Evolutionary conservation across 1,140 invertebrate species (phyloP).

Genomic region (Drosophila bocqueti): DNA sequence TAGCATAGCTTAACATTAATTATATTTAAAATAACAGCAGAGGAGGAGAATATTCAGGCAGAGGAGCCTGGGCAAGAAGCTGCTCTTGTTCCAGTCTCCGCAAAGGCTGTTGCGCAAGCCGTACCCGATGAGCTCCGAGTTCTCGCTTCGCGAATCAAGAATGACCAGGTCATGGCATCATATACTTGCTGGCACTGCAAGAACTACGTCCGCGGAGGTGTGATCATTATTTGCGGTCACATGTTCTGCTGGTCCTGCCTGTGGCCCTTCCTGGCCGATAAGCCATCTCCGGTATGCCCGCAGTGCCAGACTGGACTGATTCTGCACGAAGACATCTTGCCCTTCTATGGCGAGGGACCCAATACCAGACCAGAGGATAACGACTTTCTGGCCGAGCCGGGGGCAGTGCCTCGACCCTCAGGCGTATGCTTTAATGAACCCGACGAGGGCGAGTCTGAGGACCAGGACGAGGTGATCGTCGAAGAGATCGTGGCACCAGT

Average conservation of each 20-base stretch:
- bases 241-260: conserved; percentile 60
- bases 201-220: conserved; percentile 17
- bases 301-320: conserved; percentile 3
- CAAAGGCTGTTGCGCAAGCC: no score
- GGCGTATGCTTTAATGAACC: conserved; percentile 31
- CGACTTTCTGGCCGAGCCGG: conserved; percentile 32
- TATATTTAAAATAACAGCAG: not conserved
- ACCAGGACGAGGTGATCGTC: not conserved
- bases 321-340: conserved; percentile 1
- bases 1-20: not conserved
- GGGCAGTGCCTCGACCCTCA: conserved; percentile 46
- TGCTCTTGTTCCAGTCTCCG: not conserved
- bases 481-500: not conserved
- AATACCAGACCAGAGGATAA: not conserved
- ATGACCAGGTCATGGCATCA: not conserved
- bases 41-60: not conserved
- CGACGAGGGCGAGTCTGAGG: not conserved
- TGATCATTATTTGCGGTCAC: conserved; percentile 62
- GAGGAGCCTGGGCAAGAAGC: not conserved
- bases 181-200: conserved; percentile 38
- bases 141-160: not conserved
- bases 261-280: conserved; percentile 32
- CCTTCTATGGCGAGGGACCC: conserved; percentile 53
- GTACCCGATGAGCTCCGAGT: not conserved
- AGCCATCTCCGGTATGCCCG: conserved; percentile 10